phyloP scores from a whole-genome alignment of 2,888 invertebrate species.

The Pachymerium ferrugineum region DNA sequence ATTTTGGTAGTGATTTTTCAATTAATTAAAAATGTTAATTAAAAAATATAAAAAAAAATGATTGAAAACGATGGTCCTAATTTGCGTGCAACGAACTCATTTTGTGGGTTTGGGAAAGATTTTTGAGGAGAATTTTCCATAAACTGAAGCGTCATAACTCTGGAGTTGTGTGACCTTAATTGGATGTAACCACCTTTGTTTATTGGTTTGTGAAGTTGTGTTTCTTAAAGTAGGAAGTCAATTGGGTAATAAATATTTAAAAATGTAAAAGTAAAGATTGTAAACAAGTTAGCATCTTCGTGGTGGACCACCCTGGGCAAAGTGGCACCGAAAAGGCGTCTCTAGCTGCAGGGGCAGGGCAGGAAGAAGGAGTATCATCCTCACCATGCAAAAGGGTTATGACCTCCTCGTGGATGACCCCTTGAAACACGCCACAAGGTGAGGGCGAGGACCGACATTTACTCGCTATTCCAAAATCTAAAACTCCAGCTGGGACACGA shows the following conservation, averaged over 20 bases:
- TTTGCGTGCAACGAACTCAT: background rate
- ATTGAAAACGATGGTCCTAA: background rate
- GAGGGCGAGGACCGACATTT: conserved; percentile 23
- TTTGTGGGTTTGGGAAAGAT: no score
- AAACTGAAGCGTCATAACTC: no score
- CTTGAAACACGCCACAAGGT: conserved; percentile 9
- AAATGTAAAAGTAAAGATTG: background rate
- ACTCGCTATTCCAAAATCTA: conserved; percentile 7
- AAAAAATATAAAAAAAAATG: no score
- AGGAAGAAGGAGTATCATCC: background rate
- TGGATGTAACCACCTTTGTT: conserved; percentile 7
- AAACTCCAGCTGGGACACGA: conserved; percentile 22
- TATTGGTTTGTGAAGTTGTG: background rate
- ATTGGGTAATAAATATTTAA: conserved; percentile 20
- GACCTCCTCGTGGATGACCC: conserved; percentile 21
- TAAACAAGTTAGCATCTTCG: no score
- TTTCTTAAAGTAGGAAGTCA: conserved; percentile 15
- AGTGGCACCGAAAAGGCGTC: conserved; percentile 10
- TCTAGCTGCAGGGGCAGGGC: conserved; percentile 24
- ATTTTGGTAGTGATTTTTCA: no score
- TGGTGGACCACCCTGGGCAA: conserved; percentile 19
- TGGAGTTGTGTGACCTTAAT: no score
- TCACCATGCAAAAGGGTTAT: background rate
- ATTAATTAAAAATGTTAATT: no score
- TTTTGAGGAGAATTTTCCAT: no score